These are phyloP conservation scores for Pomatorhinus ruficollis DNA, from an alignment of 2,113 vertebrate species.

Conservation along the genomic window DNA sequence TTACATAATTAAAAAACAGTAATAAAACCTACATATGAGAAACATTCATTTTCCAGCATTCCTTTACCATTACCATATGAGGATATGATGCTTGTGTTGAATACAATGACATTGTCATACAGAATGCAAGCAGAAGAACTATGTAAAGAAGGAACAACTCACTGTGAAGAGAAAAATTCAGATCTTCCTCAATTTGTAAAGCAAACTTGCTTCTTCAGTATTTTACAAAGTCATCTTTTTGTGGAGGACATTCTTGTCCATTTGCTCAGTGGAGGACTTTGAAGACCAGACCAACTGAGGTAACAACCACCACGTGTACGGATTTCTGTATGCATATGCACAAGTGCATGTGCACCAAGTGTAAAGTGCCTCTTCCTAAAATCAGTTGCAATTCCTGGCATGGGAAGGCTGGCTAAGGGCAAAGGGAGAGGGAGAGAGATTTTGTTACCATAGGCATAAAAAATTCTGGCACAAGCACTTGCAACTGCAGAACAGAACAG, in stretches of 20 bases:
- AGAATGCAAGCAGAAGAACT: background rate
- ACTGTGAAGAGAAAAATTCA: background rate
- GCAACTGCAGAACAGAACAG: background rate
- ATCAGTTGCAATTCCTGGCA: background rate
- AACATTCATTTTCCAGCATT: background rate
- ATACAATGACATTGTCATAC: background rate
- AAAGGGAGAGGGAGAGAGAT: slow-evolving; percentile 34
- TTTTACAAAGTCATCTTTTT: background rate
- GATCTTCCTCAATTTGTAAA: background rate
- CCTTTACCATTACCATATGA: background rate
- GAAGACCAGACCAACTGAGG: background rate
- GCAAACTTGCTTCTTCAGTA: background rate
- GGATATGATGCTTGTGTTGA: background rate
- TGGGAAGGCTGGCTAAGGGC: slow-evolving; percentile 7
- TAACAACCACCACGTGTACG: background rate
- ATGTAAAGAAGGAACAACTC: background rate
- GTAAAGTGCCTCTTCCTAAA: background rate
- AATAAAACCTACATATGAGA: background rate
- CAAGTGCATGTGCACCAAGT: background rate
- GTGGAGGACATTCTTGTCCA: background rate
- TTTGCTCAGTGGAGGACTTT: background rate
- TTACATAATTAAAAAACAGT: background rate
- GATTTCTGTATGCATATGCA: background rate
- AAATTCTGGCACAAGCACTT: slow-evolving; percentile 30
- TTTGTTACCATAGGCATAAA: slow-evolving; percentile 52